phyloP scores from a whole-genome alignment of 2,797 vertebrate species.

The Argyrosomus regius region DNA sequence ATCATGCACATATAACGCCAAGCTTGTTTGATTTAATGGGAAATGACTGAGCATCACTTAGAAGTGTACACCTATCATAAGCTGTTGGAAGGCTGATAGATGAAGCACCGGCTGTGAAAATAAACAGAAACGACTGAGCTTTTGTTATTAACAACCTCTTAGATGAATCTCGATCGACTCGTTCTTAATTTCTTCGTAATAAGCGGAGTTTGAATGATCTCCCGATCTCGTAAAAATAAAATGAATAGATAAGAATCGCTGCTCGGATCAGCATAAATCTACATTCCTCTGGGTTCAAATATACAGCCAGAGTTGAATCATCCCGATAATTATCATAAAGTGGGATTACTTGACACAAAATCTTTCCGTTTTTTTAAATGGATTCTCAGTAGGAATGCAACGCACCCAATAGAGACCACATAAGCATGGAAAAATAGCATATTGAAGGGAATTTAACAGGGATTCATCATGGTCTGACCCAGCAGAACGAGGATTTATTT shows the following conservation, averaged over 20 bases:
- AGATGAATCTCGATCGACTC: background rate
- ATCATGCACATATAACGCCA: constrained; percentile 32
- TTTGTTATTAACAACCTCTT: constrained; percentile 17
- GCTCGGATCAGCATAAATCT: background rate
- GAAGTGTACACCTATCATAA: constrained; percentile 21
- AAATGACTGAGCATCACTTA: constrained; percentile 39
- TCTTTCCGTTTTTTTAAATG: constrained; percentile 16
- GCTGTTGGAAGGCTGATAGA: constrained; percentile 31
- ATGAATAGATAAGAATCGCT: constrained; percentile 1
- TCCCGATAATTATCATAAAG: constrained; percentile 40
- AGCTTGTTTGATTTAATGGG: constrained; percentile 38
- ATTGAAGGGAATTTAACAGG: constrained; percentile 29
- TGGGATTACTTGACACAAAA: constrained; percentile 30
- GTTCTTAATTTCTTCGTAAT: constrained; percentile 14
- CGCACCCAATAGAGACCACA: constrained; percentile 1
- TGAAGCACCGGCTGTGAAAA: constrained; percentile 32
- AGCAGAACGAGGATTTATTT: constrained; percentile 42
- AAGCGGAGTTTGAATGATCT: background rate
- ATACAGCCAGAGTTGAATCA: constrained; percentile 8
- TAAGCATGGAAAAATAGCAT: constrained; percentile 26
- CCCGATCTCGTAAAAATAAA: background rate
- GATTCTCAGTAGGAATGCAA: constrained; percentile 19
- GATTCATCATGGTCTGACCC: constrained; percentile 46
- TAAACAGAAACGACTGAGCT: constrained; percentile 36
- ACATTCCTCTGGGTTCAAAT: constrained; percentile 14